Base-by-base conservation (phyloP, 2,888 invertebrate species). In the Nomada flava region DNA sequence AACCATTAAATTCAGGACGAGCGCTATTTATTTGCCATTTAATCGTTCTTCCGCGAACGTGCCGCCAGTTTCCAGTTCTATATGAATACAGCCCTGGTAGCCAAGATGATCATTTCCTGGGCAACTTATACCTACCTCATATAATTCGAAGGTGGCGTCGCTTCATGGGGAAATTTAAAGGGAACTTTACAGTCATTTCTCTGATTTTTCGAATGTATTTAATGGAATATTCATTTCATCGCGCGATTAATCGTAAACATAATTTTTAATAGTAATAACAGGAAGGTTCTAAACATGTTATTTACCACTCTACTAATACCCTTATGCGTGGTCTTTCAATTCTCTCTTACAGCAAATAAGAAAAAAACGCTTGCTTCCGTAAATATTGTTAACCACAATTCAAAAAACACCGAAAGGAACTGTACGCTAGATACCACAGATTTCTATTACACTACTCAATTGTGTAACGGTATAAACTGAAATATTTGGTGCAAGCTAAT, bases 11-110 rank as follows among this genome's bases (percentile, higher is more conserved):
- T 55, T 77, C 72, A 69, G 67, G 53, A 76, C 73, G 76, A 76
- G 75, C 79, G 86, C 82, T 86, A 87, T 87, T 87, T 87, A 84
- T 86, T 86, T 77, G 86, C 71, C 77, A 68, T 83, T 87, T 84
- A 86, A 87, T 87, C 82, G 76, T 68, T 77, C 55, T 64, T 65
- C 71, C 64, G 67, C 20, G 79, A 75, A 78, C 73, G 86, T 80
- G 79, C 73, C 26, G 60, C 64, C 60, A 62, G 69, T 62, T 60
- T 57, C 55, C 63, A 81, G 64, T 55, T 47, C 55, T n/a, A 76
- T n/a, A 76, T 70, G 73, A 70, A 76, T 70, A 42, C 63, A 15
- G 15, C 57, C 18, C 11, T 4, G 15, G 62, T 50, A 20, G 55
- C 23, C 50, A 53, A 65, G 59, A 53, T 73, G 73, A 71, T 69